Evolutionary conservation across 2,113 vertebrate species (phyloP).

Genomic region (Nipponia nippon): DNA sequence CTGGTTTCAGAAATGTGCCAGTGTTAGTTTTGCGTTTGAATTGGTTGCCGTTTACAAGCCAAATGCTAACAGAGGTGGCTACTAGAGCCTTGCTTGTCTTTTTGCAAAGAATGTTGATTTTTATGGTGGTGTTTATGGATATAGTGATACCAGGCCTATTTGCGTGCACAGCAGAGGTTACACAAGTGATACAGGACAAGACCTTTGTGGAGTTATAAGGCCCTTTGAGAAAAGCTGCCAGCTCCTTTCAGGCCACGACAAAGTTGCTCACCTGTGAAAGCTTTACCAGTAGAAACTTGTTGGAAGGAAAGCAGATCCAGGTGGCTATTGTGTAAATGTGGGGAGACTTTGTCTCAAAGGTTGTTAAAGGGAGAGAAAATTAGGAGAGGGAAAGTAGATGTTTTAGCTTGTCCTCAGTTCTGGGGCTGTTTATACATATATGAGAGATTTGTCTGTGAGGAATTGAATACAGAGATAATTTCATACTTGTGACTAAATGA

Average conservation of each 20-base stretch:
- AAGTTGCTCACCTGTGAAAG: background rate
- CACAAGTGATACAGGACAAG: background rate
- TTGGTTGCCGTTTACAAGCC: background rate
- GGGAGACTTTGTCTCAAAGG: slow-evolving; percentile 27
- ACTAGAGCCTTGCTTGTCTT: background rate
- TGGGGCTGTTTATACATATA: background rate
- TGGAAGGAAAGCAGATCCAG: slow-evolving; percentile 19
- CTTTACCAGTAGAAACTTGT: slow-evolving; percentile 46
- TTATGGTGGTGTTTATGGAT: background rate
- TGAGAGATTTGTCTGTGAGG: background rate
- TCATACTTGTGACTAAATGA: background rate
- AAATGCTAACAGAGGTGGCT: background rate
- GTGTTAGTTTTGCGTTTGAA: background rate
- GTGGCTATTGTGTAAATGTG: slow-evolving; percentile 29
- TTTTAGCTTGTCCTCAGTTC: slow-evolving; percentile 36
- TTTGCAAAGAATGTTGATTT: background rate
- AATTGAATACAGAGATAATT: background rate
- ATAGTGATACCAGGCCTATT: background rate
- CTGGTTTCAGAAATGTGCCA: background rate
- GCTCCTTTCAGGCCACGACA: background rate
- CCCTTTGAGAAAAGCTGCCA: background rate
- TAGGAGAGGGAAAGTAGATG: background rate
- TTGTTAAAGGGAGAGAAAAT: slow-evolving; percentile 26
- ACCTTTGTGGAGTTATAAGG: background rate
- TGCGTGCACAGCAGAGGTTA: background rate